Conservation (phyloP, 2,113 vertebrate genomes). For the Scomber japonicus region DNA sequence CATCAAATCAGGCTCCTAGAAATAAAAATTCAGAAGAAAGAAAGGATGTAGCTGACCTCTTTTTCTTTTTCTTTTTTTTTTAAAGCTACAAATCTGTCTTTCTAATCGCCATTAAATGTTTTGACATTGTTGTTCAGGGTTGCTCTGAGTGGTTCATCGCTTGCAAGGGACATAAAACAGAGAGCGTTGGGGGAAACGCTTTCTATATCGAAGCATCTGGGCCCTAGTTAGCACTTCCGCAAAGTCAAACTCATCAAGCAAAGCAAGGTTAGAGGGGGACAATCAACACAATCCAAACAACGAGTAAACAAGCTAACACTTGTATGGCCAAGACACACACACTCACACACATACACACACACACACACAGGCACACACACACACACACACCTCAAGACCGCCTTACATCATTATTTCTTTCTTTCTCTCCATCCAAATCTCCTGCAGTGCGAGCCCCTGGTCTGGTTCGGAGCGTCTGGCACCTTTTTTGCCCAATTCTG, state of each 20-base stretch:
- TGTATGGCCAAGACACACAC: conserved; percentile 42
- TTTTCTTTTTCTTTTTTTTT: too few species aligned
- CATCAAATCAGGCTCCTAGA: not conserved
- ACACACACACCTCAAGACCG: conserved; percentile 41
- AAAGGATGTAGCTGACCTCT: too few species aligned
- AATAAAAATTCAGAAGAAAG: not conserved
- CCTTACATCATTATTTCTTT: conserved; percentile 73
- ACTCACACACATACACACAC: conserved; percentile 29
- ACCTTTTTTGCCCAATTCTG: conserved; percentile 81
- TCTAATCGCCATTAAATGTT: conserved; percentile 11
- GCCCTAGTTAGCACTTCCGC: conserved; percentile 62
- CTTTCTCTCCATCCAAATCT: conserved; percentile 51
- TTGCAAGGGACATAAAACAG: not conserved
- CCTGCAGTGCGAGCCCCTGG: conserved; percentile 70
- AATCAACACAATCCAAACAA: conserved; percentile 73
- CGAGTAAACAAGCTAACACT: conserved; percentile 74
- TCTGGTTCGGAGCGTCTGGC: conserved; percentile 79
- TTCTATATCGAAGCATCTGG: conserved; percentile 16
- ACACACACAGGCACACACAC: conserved; percentile 37
- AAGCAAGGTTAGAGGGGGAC: conserved; percentile 61
- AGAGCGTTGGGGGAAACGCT: not conserved
- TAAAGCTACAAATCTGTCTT: not conserved
- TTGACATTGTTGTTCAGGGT: conserved; percentile 18
- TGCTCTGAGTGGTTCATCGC: conserved; percentile 10
- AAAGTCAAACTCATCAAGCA: conserved; percentile 72